phyloP scores from a whole-genome alignment of 2,888 invertebrate species.

The Lamellibrachia satsuma region DNA sequence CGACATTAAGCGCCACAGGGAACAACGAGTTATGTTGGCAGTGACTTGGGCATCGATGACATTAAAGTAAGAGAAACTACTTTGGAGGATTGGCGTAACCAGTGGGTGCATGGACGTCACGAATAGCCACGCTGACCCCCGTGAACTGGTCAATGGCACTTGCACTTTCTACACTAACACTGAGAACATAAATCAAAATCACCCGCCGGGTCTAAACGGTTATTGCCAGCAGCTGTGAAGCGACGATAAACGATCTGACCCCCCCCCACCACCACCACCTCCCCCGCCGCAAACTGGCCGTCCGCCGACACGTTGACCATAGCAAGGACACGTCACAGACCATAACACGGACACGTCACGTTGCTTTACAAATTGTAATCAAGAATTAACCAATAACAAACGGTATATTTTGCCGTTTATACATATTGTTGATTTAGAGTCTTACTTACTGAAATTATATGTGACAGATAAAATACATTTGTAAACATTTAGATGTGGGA shows the following conservation, averaged over 20 bases:
- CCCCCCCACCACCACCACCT: background rate
- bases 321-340: background rate
- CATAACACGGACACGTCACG: background rate
- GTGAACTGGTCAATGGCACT: background rate
- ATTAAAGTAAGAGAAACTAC: background rate
- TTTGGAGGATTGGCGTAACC: background rate
- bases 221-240: background rate
- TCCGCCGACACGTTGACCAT: background rate
- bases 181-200: background rate
- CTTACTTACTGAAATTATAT: too few relatives aligned
- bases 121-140: background rate
- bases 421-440: too few relatives aligned
- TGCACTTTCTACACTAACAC: constrained; percentile 5
- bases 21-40: background rate
- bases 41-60: background rate
- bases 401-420: too few relatives aligned
- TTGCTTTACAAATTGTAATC: background rate
- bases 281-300: background rate
- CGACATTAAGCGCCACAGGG: background rate
- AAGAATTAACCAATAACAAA: too few relatives aligned
- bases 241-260: background rate
- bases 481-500: too few relatives aligned
- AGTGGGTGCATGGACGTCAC: background rate
- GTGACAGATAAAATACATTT: too few relatives aligned
- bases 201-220: background rate